Evolutionary conservation across 2,888 invertebrate genomes (phyloP).

Genomic region (Mesorhabditis sp.): DNA sequence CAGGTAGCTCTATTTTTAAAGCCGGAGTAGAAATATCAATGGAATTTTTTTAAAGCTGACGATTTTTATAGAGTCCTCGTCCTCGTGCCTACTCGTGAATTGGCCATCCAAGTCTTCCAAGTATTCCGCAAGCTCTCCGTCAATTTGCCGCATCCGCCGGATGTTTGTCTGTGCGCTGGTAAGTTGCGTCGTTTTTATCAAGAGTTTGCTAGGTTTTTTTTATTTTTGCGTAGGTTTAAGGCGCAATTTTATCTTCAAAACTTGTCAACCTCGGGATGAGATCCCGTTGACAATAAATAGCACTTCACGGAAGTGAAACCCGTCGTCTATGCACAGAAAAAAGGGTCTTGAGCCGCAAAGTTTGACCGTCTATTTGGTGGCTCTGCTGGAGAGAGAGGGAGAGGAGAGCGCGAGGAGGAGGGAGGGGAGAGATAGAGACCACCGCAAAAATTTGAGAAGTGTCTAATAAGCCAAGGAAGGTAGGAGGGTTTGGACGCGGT

Average conservation of each 20-base stretch:
- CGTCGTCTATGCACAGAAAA: not conserved
- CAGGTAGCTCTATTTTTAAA: not conserved
- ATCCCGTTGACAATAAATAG: no score
- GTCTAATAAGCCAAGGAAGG: slow-evolving; percentile 35
- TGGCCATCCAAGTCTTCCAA: slow-evolving; percentile 94
- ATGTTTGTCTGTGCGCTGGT: slow-evolving; percentile 57
- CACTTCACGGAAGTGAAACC: not conserved
- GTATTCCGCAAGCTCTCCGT: slow-evolving; percentile 81
- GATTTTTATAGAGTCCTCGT: slow-evolving; percentile 76
- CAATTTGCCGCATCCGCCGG: slow-evolving; percentile 71
- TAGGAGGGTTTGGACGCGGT: slow-evolving; percentile 46
- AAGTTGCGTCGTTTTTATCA: slow-evolving; percentile 6
- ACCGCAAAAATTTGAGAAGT: no score
- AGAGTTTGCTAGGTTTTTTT: not conserved
- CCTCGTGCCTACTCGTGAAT: slow-evolving; percentile 89
- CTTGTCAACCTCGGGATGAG: not conserved
- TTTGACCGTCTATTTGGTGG: not conserved
- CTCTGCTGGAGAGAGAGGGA: not conserved
- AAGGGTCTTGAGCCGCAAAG: not conserved
- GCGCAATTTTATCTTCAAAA: not conserved
- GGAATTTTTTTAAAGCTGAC: slow-evolving; percentile 11
- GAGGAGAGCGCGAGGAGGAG: not conserved
- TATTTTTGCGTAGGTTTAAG: not conserved
- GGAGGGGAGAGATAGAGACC: not conserved
- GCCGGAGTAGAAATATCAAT: no score